phyloP scores from a whole-genome alignment of 2,113 vertebrate species.

The Myrmecobius fasciatus region DNA sequence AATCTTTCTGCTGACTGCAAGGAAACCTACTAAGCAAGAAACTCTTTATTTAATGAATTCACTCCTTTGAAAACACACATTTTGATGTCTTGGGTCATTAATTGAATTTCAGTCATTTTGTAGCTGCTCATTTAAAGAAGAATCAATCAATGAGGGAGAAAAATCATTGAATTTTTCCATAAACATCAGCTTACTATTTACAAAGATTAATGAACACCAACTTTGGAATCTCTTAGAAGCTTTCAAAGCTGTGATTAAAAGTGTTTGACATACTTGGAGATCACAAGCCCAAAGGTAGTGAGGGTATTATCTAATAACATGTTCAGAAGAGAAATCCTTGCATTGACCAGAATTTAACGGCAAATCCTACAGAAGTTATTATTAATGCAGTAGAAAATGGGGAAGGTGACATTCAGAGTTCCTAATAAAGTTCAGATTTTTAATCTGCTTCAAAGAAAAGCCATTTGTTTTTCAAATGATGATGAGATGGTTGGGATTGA shows the following conservation, averaged over 20 bases:
- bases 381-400: constrained; percentile 7
- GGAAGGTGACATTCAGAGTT: constrained; percentile 29
- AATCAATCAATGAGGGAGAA: constrained; percentile 38
- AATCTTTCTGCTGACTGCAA: constrained; percentile 10
- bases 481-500: background rate
- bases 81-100: constrained; percentile 34
- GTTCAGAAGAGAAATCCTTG: constrained; percentile 36
- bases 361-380: constrained; percentile 16
- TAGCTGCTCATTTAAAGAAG: constrained; percentile 47
- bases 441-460: constrained; percentile 10
- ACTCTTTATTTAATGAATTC: constrained; percentile 25
- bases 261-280: background rate
- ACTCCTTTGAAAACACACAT: background rate
- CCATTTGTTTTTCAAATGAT: background rate
- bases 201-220: constrained; percentile 17
- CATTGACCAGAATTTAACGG: background rate
- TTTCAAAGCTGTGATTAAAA: constrained; percentile 26
- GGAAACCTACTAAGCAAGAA: constrained; percentile 35
- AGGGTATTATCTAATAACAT: constrained; percentile 4
- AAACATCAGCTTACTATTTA: constrained; percentile 46
- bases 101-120: constrained; percentile 50
- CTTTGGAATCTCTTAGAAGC: constrained; percentile 3
- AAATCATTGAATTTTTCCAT: constrained; percentile 20
- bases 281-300: background rate
- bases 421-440: constrained; percentile 45